Conservation (phyloP, 2,113 vertebrate genomes). For the Chaetops frenatus region DNA sequence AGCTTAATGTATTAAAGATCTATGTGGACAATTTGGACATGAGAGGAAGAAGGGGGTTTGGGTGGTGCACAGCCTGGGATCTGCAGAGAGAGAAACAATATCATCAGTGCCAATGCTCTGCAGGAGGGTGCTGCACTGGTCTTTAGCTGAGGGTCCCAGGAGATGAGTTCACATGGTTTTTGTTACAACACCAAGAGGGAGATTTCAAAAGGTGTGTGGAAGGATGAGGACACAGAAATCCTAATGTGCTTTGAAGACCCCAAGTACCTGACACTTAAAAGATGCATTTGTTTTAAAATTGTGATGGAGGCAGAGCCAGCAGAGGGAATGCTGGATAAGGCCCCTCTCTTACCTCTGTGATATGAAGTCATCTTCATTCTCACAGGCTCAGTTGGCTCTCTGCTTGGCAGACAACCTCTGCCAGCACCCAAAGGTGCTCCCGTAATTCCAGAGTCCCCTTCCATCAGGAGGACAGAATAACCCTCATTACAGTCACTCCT, state of each 20-base stretch:
- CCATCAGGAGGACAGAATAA: background rate
- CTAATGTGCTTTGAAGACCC: background rate
- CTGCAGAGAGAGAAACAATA: background rate
- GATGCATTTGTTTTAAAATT: background rate
- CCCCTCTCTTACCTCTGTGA: background rate
- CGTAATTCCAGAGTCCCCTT: background rate
- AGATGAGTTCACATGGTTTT: background rate
- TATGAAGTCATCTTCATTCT: background rate
- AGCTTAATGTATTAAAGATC: background rate
- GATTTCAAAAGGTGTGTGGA: background rate
- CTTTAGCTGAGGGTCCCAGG: background rate
- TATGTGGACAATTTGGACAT: rapidly evolving
- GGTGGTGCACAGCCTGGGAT: too few species aligned
- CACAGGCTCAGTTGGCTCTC: background rate
- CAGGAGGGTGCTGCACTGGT: background rate
- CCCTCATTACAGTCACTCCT: background rate
- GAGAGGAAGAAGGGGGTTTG: background rate
- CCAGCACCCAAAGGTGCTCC: background rate
- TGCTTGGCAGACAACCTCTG: background rate
- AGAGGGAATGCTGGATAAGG: background rate
- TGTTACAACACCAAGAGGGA: background rate
- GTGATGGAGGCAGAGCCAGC: background rate
- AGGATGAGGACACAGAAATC: background rate
- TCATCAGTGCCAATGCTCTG: background rate
- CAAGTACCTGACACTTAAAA: background rate